Base-by-base conservation (phyloP, 2,797 vertebrate genomes). In the Meda fulgida region DNA sequence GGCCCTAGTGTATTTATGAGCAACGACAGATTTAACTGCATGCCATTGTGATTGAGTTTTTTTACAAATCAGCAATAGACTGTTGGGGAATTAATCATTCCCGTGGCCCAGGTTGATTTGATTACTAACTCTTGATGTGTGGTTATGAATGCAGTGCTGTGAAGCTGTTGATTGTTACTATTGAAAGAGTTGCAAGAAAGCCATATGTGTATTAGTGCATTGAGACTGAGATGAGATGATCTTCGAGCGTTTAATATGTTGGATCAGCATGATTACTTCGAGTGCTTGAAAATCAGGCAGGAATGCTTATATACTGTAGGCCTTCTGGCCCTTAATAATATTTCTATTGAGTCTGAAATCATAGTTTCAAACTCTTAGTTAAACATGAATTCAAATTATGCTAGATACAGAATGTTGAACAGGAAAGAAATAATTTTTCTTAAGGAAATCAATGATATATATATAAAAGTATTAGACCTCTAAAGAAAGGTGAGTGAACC, bases 181-280 rank as follows among this genome's bases (percentile, higher is more conserved):
- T 60, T 84, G 83, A 78, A 76, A 70, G 34, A 23, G 10, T 34
- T 23, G 31, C 46, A 55, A 69, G 60, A 77, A 69, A 51, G 72
- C 63, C 83, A 70, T 78, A 40, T 34, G 48, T 60, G 65, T 51
- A 78, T 84, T 77, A 55, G 63, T 58, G 51, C n/a, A 58, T 78
- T 21, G 34, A 58, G 48, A 29, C 36, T n/a, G 5, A 78, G 36
- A 78, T 84, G 48, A 84, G 83, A 70, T 78, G 73, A 84, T 84
- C 75, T 78, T 29, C 65, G 58, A 31, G 63, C n/a, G 5, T 78
- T 84, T 69, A 84, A 84, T 55, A 46, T 84, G 63, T 70, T 70
- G 65, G 48, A 70, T 84, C 83, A 70, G 83, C 46, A 69, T 70
- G 83, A 70, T 84, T 78, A 84, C 82, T 58, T 84, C 13, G 23